A percentile compares a stretch with the other conserved stretches of the same genome.
These are phyloP conservation scores for Cephonodes hylas DNA, from an alignment of 2,888 invertebrate species.

Conservation along the genomic window DNA sequence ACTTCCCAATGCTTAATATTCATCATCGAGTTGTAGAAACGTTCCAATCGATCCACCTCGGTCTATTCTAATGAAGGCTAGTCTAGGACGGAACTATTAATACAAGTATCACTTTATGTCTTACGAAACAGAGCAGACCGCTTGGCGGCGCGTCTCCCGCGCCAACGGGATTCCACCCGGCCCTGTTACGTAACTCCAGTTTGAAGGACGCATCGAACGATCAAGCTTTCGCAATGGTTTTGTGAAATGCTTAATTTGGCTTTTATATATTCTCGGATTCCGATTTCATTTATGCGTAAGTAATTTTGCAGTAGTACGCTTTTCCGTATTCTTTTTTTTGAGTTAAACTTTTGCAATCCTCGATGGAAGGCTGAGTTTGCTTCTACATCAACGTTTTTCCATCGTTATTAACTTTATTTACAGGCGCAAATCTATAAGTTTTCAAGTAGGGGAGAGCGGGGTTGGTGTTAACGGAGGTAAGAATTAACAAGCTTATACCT, in stretches of 20 bases:
- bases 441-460: no score
- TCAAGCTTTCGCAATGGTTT: slow-evolving; percentile 1
- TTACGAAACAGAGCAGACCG: not conserved
- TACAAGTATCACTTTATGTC: not conserved
- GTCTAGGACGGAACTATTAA: slow-evolving; percentile 9
- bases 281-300: not conserved
- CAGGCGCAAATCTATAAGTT: no score
- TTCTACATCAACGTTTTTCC: no score
- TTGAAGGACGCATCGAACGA: slow-evolving; percentile 2
- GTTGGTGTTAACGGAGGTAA: no score
- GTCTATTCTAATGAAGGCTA: not conserved
- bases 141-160: slow-evolving; percentile 1
- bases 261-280: not conserved
- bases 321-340: no score
- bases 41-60: not conserved
- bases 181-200: not conserved
- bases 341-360: no score
- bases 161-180: not conserved
- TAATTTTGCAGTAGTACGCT: not conserved
- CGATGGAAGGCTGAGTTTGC: no score
- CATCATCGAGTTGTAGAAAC: not conserved
- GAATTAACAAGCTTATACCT: no score
- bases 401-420: no score
- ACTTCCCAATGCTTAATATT: not conserved
- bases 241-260: not conserved